Conservation (phyloP, 2,797 vertebrate genomes). For the Chelmon rostratus region DNA sequence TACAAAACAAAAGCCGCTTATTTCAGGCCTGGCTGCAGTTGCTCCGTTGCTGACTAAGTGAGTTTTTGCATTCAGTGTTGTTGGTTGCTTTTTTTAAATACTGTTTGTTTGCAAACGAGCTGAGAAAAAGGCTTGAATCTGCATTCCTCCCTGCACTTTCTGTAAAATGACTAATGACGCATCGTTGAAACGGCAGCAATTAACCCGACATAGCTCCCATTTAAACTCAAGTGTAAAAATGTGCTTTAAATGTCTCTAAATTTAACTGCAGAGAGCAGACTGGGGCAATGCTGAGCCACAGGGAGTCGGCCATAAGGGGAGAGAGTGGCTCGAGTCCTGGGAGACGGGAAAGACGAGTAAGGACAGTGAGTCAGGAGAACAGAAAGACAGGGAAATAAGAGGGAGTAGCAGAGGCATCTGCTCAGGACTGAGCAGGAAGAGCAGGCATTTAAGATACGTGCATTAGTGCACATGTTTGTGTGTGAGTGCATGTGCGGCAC, state of each 20-base stretch:
- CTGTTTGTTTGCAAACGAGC: slow-evolving; percentile 42
- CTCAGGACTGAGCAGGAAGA: slow-evolving; percentile 4
- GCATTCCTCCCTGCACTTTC: background rate
- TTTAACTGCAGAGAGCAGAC: slow-evolving; percentile 34
- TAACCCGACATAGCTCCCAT: slow-evolving; percentile 32
- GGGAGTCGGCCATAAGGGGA: slow-evolving; percentile 7
- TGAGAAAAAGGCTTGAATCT: background rate
- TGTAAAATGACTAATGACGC: slow-evolving; percentile 13
- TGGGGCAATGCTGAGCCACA: slow-evolving; percentile 21
- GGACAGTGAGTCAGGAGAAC: slow-evolving; percentile 10
- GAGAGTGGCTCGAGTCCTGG: background rate
- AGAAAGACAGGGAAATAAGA: background rate
- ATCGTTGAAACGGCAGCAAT: slow-evolving; percentile 32
- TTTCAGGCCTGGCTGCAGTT: slow-evolving; percentile 61
- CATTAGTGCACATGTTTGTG: slow-evolving; percentile 17
- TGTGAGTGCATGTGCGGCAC: background rate
- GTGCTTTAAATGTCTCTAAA: slow-evolving; percentile 34
- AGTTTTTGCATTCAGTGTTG: slow-evolving; percentile 50
- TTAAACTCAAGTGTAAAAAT: slow-evolving; percentile 31
- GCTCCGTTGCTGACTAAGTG: slow-evolving; percentile 46
- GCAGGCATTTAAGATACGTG: background rate
- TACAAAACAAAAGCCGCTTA: slow-evolving; percentile 66
- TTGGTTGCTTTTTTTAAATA: slow-evolving; percentile 42
- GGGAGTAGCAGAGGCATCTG: slow-evolving; percentile 11
- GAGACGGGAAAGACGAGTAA: slow-evolving; percentile 23